Percentiles rank a stretch among this genome's conserved stretches.
Conservation (phyloP, 2,797 vertebrate species). For the Hemibagrus guttatus region DNA sequence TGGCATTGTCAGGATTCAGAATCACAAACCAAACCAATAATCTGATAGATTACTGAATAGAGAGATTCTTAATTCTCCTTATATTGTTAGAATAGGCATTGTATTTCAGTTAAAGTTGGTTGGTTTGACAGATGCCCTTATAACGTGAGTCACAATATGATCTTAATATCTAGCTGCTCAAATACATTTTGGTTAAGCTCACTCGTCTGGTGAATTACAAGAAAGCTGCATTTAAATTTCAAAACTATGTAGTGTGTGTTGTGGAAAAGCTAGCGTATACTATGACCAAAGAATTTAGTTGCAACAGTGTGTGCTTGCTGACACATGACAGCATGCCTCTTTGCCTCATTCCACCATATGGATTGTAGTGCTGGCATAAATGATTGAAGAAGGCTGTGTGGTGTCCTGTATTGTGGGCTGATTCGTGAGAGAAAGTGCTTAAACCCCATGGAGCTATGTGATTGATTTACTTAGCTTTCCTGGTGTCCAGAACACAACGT, state of each 20-base stretch:
- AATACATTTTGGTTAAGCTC: not conserved
- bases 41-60: not conserved
- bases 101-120: not conserved
- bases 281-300: not conserved
- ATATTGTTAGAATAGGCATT: not conserved
- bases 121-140: not conserved
- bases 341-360: not conserved
- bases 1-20: not conserved
- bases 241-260: not conserved
- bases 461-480: conserved; percentile 45
- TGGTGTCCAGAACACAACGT: conserved; percentile 47
- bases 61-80: not conserved
- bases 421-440: conserved; percentile 48
- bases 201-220: not conserved
- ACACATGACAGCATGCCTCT: conserved; percentile 2
- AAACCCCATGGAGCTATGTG: conserved; percentile 43
- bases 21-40: not conserved
- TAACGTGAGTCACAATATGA: not conserved
- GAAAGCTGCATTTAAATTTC: not conserved
- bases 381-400: conserved; percentile 4
- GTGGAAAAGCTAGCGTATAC: not conserved
- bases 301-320: not conserved
- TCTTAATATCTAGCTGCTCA: not conserved
- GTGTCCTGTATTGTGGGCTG: not conserved
- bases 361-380: not conserved